phyloP scores from a whole-genome alignment of 1,140 invertebrate species.

The Danaus plexippus region DNA sequence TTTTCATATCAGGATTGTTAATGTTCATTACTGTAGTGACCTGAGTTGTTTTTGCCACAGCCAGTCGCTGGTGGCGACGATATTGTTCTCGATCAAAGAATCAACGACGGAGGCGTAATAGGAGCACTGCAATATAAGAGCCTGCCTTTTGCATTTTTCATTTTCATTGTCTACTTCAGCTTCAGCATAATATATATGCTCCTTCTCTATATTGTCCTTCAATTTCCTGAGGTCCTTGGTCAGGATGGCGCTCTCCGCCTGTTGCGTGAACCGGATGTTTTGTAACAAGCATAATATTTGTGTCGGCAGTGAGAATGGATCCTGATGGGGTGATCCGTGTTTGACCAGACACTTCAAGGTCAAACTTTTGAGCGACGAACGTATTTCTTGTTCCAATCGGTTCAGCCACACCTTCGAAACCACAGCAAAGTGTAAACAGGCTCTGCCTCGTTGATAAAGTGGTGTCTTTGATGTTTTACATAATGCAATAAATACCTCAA shows the following conservation, averaged over 20 bases:
- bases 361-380: constrained; percentile 79
- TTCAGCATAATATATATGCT: constrained; percentile 50
- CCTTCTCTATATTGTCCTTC: constrained; percentile 51
- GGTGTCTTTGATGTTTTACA: background rate
- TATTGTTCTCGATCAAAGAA: constrained; percentile 79
- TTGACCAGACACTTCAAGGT: constrained; percentile 79
- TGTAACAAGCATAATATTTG: constrained; percentile 85
- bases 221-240: constrained; percentile 74
- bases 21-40: constrained; percentile 57
- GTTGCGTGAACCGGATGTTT: constrained; percentile 85
- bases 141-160: constrained; percentile 77
- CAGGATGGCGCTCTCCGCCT: constrained; percentile 85
- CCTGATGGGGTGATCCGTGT: constrained; percentile 71
- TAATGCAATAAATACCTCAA: constrained; percentile 81
- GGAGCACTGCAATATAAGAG: constrained; percentile 93
- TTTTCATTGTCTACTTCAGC: constrained; percentile 63
- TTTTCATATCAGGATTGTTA: background rate
- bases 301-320: constrained; percentile 86
- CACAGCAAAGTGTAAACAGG: constrained; percentile 9
- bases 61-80: constrained; percentile 83
- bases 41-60: constrained; percentile 96
- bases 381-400: constrained; percentile 86
- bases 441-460: background rate
- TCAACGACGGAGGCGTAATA: constrained; percentile 90
- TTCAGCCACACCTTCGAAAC: constrained; percentile 82